phyloP scores from a whole-genome alignment of 2,888 invertebrate genomes.

The Herminia tarsipennalis region DNA sequence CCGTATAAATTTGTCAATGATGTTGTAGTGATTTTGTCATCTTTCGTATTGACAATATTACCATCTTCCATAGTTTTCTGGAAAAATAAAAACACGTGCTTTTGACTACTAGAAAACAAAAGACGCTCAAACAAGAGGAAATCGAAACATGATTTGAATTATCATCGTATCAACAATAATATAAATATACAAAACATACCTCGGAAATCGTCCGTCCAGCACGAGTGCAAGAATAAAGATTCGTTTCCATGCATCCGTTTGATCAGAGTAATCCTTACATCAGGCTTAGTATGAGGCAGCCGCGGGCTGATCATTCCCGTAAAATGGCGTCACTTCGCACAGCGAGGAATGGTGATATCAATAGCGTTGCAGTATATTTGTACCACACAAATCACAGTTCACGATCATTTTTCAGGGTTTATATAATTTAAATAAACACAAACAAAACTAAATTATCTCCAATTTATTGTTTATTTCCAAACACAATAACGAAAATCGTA shows the following conservation, averaged over 20 bases:
- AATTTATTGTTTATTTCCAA: slow-evolving; percentile 80
- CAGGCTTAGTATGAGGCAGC: slow-evolving; percentile 81
- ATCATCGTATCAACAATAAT: slow-evolving; percentile 63
- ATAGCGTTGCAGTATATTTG: slow-evolving; percentile 63
- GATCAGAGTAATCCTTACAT: slow-evolving; percentile 78
- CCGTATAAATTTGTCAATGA: slow-evolving; percentile 68
- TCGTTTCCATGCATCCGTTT: slow-evolving; percentile 83
- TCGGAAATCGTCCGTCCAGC: slow-evolving; percentile 84
- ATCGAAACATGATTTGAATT: slow-evolving; percentile 73
- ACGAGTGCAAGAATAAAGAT: slow-evolving; percentile 80
- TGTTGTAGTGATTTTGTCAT: slow-evolving; percentile 71
- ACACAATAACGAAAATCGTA: slow-evolving; percentile 77
- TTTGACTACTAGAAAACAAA: slow-evolving; percentile 77
- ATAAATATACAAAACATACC: slow-evolving; percentile 62
- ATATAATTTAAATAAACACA: slow-evolving; percentile 53
- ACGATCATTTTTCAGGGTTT: slow-evolving; percentile 66
- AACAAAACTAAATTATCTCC: slow-evolving; percentile 60
- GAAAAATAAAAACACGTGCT: slow-evolving; percentile 76
- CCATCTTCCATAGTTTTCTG: slow-evolving; percentile 86
- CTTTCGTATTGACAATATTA: slow-evolving; percentile 76
- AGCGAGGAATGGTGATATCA: slow-evolving; percentile 81
- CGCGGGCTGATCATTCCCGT: slow-evolving; percentile 86
- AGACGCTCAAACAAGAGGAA: slow-evolving; percentile 80
- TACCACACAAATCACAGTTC: slow-evolving; percentile 60
- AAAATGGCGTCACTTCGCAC: slow-evolving; percentile 85